These are phyloP conservation scores for Hydrozoanthus gracilis DNA, from an alignment of 92 coral and sea anemone genomes.

Conservation along the genomic window DNA sequence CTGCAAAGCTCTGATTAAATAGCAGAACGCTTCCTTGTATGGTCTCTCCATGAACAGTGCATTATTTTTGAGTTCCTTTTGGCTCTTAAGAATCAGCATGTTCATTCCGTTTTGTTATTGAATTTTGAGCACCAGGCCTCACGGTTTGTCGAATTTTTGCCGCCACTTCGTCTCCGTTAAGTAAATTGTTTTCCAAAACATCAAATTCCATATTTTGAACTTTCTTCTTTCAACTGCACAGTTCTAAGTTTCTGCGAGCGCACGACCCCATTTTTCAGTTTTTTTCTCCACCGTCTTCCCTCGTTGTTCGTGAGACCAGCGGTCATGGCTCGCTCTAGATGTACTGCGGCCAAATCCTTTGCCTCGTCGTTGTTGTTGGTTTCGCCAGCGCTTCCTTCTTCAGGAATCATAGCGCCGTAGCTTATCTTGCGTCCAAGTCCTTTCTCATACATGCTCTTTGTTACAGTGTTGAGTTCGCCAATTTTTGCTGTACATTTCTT, in stretches of 20 bases:
- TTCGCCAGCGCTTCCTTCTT: constrained; percentile 30
- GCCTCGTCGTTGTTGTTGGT: constrained; percentile 14
- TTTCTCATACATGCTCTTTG: constrained; percentile 91
- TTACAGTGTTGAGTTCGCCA: constrained; percentile 73
- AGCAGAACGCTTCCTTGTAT: too few species aligned
- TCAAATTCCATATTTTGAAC: constrained; percentile 28
- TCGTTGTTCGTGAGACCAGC: constrained; percentile 74
- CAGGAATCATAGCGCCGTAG: constrained; percentile 47
- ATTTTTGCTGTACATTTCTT: constrained; percentile 69
- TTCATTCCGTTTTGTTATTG: too few species aligned
- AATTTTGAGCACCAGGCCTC: neutral
- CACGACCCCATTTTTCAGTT: constrained; percentile 65
- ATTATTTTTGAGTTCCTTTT: too few species aligned
- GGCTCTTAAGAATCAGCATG: too few species aligned
- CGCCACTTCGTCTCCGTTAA: too few species aligned
- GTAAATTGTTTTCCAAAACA: too few species aligned
- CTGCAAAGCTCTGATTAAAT: too few species aligned
- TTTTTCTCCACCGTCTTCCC: constrained; percentile 80
- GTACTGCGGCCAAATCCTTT: constrained; percentile 83
- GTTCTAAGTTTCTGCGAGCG: constrained; percentile 31
- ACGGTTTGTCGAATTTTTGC: constrained; percentile 1
- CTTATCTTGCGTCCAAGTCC: constrained; percentile 84
- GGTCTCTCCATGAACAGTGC: too few species aligned
- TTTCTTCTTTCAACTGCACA: constrained; percentile 37
- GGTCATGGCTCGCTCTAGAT: constrained; percentile 81